phyloP scores from a whole-genome alignment of 2,113 vertebrate genomes.

The human (Homo sapiens) region DNA sequence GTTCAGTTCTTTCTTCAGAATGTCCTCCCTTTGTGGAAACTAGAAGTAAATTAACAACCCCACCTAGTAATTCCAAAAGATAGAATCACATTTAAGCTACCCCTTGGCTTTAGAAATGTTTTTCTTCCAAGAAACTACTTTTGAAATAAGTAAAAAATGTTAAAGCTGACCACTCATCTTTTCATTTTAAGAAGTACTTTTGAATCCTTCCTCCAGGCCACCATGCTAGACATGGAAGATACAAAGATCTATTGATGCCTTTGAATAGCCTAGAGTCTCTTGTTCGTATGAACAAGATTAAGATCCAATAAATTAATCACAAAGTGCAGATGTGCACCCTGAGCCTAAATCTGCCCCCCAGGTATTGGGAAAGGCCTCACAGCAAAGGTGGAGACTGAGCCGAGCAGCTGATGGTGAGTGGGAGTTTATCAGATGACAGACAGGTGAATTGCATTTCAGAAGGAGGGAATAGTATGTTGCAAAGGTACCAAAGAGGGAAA shows the following conservation, averaged over 20 bases:
- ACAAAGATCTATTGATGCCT: not conserved
- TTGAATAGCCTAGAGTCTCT: not conserved
- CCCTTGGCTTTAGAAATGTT: not conserved
- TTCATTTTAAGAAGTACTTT: not conserved
- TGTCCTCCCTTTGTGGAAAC: not conserved
- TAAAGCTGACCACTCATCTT: not conserved
- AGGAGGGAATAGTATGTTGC: not conserved
- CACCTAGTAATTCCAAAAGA: not conserved
- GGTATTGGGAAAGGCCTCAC: not conserved
- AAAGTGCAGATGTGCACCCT: accelerated
- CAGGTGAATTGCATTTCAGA: not conserved
- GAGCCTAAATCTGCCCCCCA: accelerated
- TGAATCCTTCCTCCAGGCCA: not conserved
- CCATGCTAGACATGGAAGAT: not conserved
- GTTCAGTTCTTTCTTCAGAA: not conserved
- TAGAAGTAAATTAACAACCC: not conserved
- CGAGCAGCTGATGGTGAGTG: not conserved
- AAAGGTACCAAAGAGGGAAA: not conserved
- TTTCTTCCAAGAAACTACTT: not conserved
- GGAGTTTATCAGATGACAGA: not conserved
- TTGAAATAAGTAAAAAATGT: not conserved
- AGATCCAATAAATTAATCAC: not conserved
- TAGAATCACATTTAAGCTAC: not conserved
- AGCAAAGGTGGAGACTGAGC: not conserved
- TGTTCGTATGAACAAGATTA: not conserved